Evolutionary conservation across 2,888 invertebrate species (phyloP).

Genomic region (Acanthosepion esculentum): DNA sequence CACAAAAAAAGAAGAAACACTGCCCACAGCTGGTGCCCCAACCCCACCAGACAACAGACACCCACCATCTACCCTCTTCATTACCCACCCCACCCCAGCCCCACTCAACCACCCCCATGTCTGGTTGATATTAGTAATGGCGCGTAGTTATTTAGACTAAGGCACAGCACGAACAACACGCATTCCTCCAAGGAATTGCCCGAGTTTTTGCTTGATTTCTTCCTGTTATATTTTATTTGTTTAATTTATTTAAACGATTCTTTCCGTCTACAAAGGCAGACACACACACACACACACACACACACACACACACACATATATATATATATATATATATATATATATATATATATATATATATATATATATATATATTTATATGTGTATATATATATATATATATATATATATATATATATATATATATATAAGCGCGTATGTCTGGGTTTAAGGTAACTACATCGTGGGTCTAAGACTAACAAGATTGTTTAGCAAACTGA

Average conservation of each 20-base stretch:
- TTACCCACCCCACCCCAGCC: not conserved
- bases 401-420: too few relatives aligned
- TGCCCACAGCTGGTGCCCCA: not conserved
- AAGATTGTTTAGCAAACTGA: too few relatives aligned
- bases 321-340: too few relatives aligned
- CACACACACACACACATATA: too few relatives aligned
- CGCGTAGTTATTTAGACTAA: not conserved
- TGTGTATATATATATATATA: too few relatives aligned
- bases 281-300: too few relatives aligned
- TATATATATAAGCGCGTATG: too few relatives aligned
- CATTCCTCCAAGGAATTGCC: conserved; percentile 33
- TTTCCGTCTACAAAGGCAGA: not conserved
- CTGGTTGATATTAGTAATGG: not conserved
- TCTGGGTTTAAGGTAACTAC: too few relatives aligned
- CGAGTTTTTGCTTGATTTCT: not conserved
- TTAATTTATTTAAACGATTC: not conserved
- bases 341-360: too few relatives aligned
- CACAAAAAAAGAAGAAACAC: not conserved
- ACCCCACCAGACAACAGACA: not conserved
- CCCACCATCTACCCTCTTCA: not conserved
- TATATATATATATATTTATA: too few relatives aligned
- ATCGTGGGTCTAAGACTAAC: too few relatives aligned
- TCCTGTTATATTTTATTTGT: not conserved
- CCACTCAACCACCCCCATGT: not conserved
- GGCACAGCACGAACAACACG: not conserved